A percentile compares a stretch with the other conserved stretches of the same genome.
phyloP scores from a whole-genome alignment of 2,113 vertebrate species.

The Nothobranchius kuhntae region DNA sequence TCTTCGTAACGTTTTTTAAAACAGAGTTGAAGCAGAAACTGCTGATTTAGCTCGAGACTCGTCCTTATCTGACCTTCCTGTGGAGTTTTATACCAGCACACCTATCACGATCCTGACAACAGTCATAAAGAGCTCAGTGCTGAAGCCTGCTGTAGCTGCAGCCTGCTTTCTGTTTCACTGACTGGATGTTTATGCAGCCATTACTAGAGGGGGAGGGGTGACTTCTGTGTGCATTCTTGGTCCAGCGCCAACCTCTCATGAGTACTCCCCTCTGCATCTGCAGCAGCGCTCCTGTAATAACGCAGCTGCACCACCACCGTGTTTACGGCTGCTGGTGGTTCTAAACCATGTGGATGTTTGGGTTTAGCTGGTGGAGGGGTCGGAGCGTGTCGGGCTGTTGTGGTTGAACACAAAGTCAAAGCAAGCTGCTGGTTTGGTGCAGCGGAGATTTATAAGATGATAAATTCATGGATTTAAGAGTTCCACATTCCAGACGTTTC shows the following conservation, averaged over 20 bases:
- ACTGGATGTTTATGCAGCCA: slow-evolving; percentile 62
- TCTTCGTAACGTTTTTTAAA: too few species aligned
- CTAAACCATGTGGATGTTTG: slow-evolving; percentile 16
- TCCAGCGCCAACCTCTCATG: slow-evolving; percentile 52
- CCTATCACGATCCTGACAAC: too few species aligned
- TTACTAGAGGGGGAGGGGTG: slow-evolving; percentile 47
- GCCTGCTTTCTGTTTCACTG: slow-evolving; percentile 11
- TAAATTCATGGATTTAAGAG: background rate
- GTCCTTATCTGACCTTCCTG: too few species aligned
- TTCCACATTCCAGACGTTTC: background rate
- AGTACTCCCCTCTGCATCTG: slow-evolving; percentile 68
- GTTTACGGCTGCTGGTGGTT: slow-evolving; percentile 18
- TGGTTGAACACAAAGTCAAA: slow-evolving; percentile 13
- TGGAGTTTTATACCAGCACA: background rate
- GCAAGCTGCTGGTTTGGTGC: background rate
- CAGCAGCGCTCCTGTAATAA: slow-evolving; percentile 44
- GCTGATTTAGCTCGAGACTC: too few species aligned
- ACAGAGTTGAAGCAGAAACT: too few species aligned
- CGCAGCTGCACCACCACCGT: slow-evolving; percentile 19
- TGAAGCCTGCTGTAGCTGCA: background rate
- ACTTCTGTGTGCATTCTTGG: slow-evolving; percentile 74
- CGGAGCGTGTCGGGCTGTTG: background rate
- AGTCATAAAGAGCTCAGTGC: too few species aligned
- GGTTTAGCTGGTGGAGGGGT: slow-evolving; percentile 17
- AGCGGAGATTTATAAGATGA: background rate